phyloP scores from a whole-genome alignment of 1,140 invertebrate genomes.

The Aphaenogaster ashmeadi region DNA sequence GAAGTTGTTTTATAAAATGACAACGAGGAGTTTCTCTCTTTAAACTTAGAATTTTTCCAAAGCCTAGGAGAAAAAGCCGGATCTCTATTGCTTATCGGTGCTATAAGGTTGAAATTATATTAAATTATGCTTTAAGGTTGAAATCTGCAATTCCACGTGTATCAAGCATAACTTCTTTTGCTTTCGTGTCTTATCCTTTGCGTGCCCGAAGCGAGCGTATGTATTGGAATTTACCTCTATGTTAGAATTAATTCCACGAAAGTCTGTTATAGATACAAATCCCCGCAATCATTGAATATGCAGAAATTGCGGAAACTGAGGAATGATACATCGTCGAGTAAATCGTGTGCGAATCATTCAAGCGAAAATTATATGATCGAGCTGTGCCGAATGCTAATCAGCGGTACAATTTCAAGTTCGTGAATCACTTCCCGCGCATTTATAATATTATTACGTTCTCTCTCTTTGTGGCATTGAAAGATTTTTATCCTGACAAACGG shows the following conservation, averaged over 20 bases:
- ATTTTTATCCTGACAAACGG: conserved; percentile 17
- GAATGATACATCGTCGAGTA: conserved; percentile 16
- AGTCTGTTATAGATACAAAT: neutral
- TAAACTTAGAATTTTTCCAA: neutral
- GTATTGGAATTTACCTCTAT: conserved; percentile 4
- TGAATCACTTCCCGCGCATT: conserved; percentile 41
- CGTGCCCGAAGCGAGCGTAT: conserved; percentile 10
- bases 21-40: neutral
- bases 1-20: neutral
- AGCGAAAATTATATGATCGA: conserved; percentile 20
- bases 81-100: neutral
- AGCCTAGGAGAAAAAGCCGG: neutral
- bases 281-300: neutral
- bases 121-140: neutral
- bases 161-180: neutral
- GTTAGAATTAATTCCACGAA: conserved; percentile 60
- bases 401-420: conserved; percentile 40
- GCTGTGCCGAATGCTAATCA: neutral
- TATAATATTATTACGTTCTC: neutral
- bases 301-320: neutral
- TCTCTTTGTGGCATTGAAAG: conserved; percentile 16
- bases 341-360: conserved; percentile 19
- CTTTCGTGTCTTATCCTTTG: conserved; percentile 34
- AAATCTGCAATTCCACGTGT: conserved; percentile 45
- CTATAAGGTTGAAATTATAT: no score